phyloP scores from a whole-genome alignment of 2,797 vertebrate genomes.

The Oceanodroma leucorhoa region DNA sequence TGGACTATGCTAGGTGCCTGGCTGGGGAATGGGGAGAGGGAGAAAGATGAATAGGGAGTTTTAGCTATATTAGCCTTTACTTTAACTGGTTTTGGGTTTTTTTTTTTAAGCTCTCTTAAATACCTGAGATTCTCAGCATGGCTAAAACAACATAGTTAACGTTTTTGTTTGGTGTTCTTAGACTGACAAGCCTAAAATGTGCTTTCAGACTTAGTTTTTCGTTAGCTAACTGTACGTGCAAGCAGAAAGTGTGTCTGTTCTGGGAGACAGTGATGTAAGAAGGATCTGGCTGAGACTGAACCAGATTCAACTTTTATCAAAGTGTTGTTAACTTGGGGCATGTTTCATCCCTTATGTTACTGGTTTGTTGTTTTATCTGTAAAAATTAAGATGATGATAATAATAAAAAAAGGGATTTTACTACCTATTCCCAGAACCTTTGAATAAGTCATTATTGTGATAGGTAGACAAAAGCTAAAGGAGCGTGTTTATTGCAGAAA shows the following conservation, averaged over 20 bases:
- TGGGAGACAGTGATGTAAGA: background rate
- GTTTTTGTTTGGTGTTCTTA: background rate
- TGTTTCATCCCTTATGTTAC: background rate
- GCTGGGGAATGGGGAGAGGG: background rate
- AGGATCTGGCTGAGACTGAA: background rate
- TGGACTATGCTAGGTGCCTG: background rate
- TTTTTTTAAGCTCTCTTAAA: background rate
- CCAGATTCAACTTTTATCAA: background rate
- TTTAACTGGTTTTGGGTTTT: background rate
- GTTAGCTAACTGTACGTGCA: background rate
- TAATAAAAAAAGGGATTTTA: background rate
- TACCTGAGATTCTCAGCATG: background rate
- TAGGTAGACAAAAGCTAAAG: background rate
- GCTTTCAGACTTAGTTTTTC: background rate
- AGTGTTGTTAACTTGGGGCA: background rate
- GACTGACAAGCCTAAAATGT: background rate
- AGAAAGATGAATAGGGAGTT: background rate
- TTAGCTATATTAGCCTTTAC: background rate
- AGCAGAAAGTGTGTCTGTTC: background rate
- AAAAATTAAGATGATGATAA: background rate
- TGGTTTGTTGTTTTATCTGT: background rate
- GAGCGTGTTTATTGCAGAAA: background rate
- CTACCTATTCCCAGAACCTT: background rate
- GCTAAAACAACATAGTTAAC: background rate
- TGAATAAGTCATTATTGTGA: background rate